Conservation (phyloP, 2,888 invertebrate species). For the Priocnemis perturbator region DNA sequence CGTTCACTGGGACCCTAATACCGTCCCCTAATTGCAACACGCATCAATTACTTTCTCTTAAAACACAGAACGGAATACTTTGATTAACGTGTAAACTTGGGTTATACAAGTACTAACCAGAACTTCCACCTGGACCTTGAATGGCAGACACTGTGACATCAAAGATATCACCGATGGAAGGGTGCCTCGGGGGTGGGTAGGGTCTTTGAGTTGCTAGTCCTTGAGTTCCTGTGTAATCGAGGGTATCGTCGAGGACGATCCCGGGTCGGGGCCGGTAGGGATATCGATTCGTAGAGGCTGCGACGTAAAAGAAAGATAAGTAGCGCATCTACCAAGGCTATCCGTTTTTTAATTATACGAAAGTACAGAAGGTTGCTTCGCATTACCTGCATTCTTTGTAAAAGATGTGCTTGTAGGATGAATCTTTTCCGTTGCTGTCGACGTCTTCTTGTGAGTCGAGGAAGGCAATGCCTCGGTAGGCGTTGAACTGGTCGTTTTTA, state of each 20-base stretch:
- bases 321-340: too few species aligned
- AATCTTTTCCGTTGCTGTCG: constrained; percentile 39
- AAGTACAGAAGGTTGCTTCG: neutral
- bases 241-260: constrained; percentile 87
- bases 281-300: constrained; percentile 67
- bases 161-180: constrained; percentile 85
- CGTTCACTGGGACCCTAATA: constrained; percentile 65
- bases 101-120: constrained; percentile 51
- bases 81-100: too few species aligned
- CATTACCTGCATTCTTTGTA: constrained; percentile 62
- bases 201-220: constrained; percentile 77
- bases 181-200: constrained; percentile 72
- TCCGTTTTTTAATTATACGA: neutral
- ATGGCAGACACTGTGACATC: constrained; percentile 92
- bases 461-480: constrained; percentile 75
- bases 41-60: neutral
- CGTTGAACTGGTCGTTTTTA: constrained; percentile 56
- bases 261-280: constrained; percentile 89
- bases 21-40: constrained; percentile 57
- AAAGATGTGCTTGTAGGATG: constrained; percentile 47
- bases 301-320: constrained; percentile 33
- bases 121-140: constrained; percentile 84
- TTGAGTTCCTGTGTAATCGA: constrained; percentile 73
- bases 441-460: constrained; percentile 51
- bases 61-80: too few species aligned